These are phyloP conservation scores for Alosa sapidissima DNA, from an alignment of 2,797 vertebrate species.

Conservation along the genomic window DNA sequence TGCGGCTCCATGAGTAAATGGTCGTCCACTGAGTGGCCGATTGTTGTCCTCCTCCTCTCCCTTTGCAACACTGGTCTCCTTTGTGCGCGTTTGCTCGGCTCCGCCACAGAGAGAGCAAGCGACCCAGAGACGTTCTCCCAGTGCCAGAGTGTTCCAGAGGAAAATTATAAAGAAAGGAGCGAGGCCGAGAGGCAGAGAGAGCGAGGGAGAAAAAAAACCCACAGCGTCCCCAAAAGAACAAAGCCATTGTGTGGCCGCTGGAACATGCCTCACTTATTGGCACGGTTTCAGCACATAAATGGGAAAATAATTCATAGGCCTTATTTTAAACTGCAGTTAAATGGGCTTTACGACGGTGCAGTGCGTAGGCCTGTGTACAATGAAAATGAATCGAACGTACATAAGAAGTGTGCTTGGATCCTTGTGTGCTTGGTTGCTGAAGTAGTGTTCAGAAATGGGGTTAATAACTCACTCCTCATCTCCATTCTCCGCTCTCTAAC, in stretches of 20 bases:
- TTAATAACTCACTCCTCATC: background rate
- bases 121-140: constrained; percentile 63
- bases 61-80: constrained; percentile 71
- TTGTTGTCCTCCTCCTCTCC: constrained; percentile 58
- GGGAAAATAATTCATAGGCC: constrained; percentile 45
- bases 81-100: constrained; percentile 68
- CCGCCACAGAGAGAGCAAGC: constrained; percentile 42
- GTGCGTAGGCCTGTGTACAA: constrained; percentile 52
- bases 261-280: constrained; percentile 59
- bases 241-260: constrained; percentile 68
- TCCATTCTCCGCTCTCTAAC: background rate
- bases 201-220: constrained; percentile 24
- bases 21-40: constrained; percentile 68
- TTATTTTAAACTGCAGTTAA: constrained; percentile 60
- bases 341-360: constrained; percentile 64
- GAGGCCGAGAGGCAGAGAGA: constrained; percentile 47
- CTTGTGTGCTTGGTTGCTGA: constrained; percentile 3
- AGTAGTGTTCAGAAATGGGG: constrained; percentile 19
- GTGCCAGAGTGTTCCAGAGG: constrained; percentile 54
- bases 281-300: constrained; percentile 59
- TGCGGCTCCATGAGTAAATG: constrained; percentile 60
- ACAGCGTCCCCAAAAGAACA: constrained; percentile 51
- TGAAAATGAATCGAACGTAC: constrained; percentile 41
- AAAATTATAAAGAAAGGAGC: constrained; percentile 42
- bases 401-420: background rate